A percentile compares a stretch with the other conserved stretches of the same genome.
Evolutionary conservation across 2,113 vertebrate species (phyloP).

Genomic region (Fulica atra): DNA sequence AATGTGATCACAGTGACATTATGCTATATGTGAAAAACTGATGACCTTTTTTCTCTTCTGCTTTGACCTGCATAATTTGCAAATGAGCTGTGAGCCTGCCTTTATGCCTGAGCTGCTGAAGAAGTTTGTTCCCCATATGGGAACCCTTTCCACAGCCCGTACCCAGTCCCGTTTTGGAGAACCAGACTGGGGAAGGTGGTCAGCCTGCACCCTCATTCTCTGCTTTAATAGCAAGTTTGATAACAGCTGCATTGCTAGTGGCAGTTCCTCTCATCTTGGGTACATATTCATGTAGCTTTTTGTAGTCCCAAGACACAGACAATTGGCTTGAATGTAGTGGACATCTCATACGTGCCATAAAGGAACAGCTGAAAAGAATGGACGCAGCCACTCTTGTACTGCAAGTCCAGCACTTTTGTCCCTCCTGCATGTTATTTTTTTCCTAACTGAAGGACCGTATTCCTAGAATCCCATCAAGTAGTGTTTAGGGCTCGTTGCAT

Average conservation of each 20-base stretch:
- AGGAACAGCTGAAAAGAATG: neutral
- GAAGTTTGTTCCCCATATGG: neutral
- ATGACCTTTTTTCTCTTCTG: conserved; percentile 33
- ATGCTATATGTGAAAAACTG: neutral
- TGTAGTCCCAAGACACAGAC: neutral
- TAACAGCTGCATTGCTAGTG: neutral
- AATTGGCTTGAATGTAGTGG: neutral
- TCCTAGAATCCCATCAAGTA: neutral
- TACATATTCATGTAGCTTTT: neutral
- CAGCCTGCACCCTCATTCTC: neutral
- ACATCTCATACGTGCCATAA: neutral
- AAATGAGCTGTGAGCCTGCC: neutral
- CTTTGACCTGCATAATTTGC: conserved; percentile 16
- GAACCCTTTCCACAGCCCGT: neutral
- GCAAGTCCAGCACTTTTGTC: neutral
- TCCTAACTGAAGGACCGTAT: neutral
- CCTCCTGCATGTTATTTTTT: neutral
- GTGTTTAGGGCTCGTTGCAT: neutral
- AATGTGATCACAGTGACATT: neutral
- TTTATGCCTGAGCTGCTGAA: conserved; percentile 29
- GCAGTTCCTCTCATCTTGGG: neutral
- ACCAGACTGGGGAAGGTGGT: neutral
- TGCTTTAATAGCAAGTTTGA: neutral
- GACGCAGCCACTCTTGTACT: neutral
- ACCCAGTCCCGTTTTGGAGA: neutral